Evolutionary conservation across 2,888 invertebrate genomes (phyloP), one percentile per base, ranked within the genome.

Genomic region (Melinaea menophilus): DNA sequence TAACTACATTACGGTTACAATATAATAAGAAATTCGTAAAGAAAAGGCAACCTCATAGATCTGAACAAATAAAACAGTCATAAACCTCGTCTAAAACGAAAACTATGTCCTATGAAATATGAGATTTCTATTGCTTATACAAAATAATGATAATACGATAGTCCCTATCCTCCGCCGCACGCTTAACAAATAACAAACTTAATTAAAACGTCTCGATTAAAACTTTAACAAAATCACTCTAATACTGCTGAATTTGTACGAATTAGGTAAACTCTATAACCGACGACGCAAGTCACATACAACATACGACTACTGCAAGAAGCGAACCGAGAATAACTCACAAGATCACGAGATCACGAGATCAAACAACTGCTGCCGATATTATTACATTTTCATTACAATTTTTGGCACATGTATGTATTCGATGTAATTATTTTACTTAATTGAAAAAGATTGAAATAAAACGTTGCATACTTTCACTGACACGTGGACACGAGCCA

Each of bases 201-300:
- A 90, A 88, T 88, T 85, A 88, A 87, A 85, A 83, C 82, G 74
- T 82, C 75, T 86, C 85, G 84, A 84, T 88, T 84, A 88, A 84
- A 90, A 88, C 89, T 86, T 90, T 90, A 90, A 90, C 89, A 89
- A 89, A 90, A 90, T 90, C 90, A 90, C 89, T 87, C 85, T 90
- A 90, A 90, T 90, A 90, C 90, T 90, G 90, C 88, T 84, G 84
- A 84, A 87, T 90, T 90, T 90, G 90, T 90, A 90, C 90, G 86
- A 88, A 88, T 87, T 85, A 86, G 85, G 86, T 87, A 86, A 86
- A 82, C 79, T 81, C 81, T 72, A 72, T 64, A 69, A 71, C 78
- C 74, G 76, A 77, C 79, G 81, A 84, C 80, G 77, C 79, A 82
- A 80, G 79, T 82, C 81, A 82, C 81, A 82, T 79, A 82, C 78